phyloP scores from a whole-genome alignment of 2,113 vertebrate species.

The Cairina moschata region DNA sequence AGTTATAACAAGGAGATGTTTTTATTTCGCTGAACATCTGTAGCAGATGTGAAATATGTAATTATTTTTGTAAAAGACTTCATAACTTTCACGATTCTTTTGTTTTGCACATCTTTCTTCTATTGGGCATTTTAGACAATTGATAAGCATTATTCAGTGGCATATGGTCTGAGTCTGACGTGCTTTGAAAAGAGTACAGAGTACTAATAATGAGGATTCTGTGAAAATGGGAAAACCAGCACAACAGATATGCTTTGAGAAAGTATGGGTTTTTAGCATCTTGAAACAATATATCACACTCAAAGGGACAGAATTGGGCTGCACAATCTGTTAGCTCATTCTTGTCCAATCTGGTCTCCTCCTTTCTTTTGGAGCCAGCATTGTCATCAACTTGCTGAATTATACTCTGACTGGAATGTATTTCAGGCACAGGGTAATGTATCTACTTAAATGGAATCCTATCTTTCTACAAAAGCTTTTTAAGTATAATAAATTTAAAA shows the following conservation, averaged over 20 bases:
- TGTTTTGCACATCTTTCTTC: constrained; percentile 76
- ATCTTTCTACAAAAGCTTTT: constrained; percentile 83
- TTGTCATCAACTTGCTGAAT: constrained; percentile 86
- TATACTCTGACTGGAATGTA: constrained; percentile 86
- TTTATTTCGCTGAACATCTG: constrained; percentile 79
- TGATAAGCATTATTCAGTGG: constrained; percentile 83
- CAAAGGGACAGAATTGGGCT: constrained; percentile 83
- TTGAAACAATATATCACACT: constrained; percentile 89
- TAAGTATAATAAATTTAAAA: constrained; percentile 83
- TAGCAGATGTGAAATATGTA: constrained; percentile 76
- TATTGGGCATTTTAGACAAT: constrained; percentile 77
- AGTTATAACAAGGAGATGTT: constrained; percentile 72
- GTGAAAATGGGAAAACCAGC: constrained; percentile 84
- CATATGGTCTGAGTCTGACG: constrained; percentile 86
- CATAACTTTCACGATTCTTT: constrained; percentile 74
- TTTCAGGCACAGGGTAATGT: constrained; percentile 84
- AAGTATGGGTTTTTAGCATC: constrained; percentile 84
- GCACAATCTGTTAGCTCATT: constrained; percentile 87
- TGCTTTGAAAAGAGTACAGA: constrained; percentile 85
- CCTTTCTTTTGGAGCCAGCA: constrained; percentile 86
- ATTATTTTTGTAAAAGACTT: constrained; percentile 76
- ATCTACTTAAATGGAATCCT: constrained; percentile 86
- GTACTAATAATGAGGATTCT: constrained; percentile 86
- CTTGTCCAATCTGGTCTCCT: constrained; percentile 87
- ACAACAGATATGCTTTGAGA: constrained; percentile 82